Evolutionary conservation across 2,797 vertebrate species (phyloP).

Genomic region (Sebastes steindachneri): DNA sequence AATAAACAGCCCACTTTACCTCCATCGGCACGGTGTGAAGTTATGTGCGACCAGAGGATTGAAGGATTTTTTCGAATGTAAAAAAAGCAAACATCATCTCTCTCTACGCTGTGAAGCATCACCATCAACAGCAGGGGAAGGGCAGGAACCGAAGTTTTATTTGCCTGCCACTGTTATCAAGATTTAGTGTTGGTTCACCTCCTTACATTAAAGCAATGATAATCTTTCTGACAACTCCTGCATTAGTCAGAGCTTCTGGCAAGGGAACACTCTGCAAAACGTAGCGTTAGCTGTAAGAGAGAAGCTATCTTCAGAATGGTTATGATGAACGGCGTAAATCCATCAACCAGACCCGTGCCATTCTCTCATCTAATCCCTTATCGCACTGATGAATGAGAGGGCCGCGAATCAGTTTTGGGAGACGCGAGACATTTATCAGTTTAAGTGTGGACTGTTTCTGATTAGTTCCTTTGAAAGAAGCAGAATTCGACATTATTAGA

Average conservation of each 20-base stretch:
- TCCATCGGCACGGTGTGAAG: conserved; percentile 26
- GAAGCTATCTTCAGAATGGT: conserved; percentile 31
- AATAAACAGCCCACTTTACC: conserved; percentile 51
- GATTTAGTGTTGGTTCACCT: conserved; percentile 59
- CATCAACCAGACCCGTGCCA: conserved; percentile 45
- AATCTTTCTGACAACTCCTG: conserved; percentile 60
- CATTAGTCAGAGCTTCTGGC: conserved; percentile 56
- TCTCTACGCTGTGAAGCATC: neutral
- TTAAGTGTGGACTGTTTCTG: conserved; percentile 40
- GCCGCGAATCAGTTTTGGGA: conserved; percentile 35
- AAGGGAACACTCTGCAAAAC: conserved; percentile 26
- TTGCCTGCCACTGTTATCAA: conserved; percentile 52
- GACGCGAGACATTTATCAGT: conserved; percentile 56
- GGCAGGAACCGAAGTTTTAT: conserved; percentile 37
- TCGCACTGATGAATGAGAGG: conserved; percentile 55
- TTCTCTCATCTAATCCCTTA: conserved; percentile 55
- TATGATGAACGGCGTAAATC: conserved; percentile 53
- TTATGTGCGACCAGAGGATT: conserved; percentile 5
- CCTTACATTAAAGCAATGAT: conserved; percentile 60
- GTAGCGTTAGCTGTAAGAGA: conserved; percentile 13
- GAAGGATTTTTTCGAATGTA: neutral
- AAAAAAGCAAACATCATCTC: neutral
- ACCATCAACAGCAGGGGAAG: neutral
- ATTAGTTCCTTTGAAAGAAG: conserved; percentile 44
- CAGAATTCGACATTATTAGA: conserved; percentile 34